Conservation (phyloP, 2,888 invertebrate species). For the Melikaiella ostensackeni region DNA sequence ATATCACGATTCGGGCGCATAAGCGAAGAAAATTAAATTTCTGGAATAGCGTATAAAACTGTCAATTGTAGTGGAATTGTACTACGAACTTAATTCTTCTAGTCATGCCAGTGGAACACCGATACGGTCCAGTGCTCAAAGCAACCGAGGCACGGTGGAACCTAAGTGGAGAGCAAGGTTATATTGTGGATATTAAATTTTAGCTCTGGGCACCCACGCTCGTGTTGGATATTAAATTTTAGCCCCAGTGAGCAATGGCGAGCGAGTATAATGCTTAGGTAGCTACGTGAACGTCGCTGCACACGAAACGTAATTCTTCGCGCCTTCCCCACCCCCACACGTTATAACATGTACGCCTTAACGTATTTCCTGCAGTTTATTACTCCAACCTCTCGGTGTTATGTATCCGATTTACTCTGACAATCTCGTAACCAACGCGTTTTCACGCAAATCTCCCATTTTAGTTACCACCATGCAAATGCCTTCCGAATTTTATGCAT, state of each 20-base stretch:
- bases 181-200: slow-evolving; percentile 70
- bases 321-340: slow-evolving; percentile 44
- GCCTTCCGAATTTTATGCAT: not conserved
- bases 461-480: slow-evolving; percentile 9
- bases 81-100: slow-evolving; percentile 34
- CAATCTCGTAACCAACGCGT: slow-evolving; percentile 11
- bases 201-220: slow-evolving; percentile 58
- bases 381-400: slow-evolving; percentile 31
- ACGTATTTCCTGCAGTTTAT: slow-evolving; percentile 49
- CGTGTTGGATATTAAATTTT: slow-evolving; percentile 70
- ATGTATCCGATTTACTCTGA: slow-evolving; percentile 23
- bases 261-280: slow-evolving; percentile 51
- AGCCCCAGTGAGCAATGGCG: slow-evolving; percentile 63
- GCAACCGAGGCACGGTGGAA: slow-evolving; percentile 35
- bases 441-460: slow-evolving; percentile 25
- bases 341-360: slow-evolving; percentile 43
- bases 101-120: slow-evolving; percentile 33
- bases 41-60: slow-evolving; percentile 21
- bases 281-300: slow-evolving; percentile 54
- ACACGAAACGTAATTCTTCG: slow-evolving; percentile 58
- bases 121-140: slow-evolving; percentile 42
- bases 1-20: slow-evolving; percentile 2
- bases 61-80: slow-evolving; percentile 14
- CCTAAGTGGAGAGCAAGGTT: slow-evolving; percentile 45
- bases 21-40: slow-evolving; percentile 28